Percentiles rank a stretch among this genome's conserved stretches.
Evolutionary conservation across 2,113 vertebrate species (phyloP).

Genomic region (Cavia porcellus): DNA sequence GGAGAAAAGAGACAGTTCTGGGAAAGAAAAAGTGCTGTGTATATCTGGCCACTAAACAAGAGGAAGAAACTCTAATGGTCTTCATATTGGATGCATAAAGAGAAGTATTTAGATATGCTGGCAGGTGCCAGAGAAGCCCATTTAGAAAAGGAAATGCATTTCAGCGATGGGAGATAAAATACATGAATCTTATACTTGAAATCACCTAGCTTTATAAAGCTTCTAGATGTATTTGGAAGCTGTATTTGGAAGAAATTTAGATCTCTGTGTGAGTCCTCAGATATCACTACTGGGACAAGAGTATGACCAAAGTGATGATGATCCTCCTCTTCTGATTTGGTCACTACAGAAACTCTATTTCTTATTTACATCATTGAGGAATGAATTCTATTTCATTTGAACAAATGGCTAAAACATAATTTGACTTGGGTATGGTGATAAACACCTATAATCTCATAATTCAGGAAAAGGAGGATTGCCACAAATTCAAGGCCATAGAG

Average conservation of each 20-base stretch:
- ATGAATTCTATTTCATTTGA: not conserved
- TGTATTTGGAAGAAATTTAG: not conserved
- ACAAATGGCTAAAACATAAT: conserved; percentile 6
- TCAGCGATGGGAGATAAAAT: not conserved
- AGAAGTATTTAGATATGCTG: not conserved
- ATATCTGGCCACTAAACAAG: not conserved
- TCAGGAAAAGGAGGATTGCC: not conserved
- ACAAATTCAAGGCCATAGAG: not conserved
- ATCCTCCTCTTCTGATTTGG: not conserved
- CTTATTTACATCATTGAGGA: not conserved
- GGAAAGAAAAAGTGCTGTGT: not conserved
- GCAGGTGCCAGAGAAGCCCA: not conserved
- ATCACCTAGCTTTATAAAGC: not conserved
- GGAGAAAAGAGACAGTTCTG: not conserved
- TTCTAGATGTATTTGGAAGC: not conserved
- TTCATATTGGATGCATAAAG: not conserved
- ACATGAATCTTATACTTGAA: not conserved
- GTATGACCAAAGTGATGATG: not conserved
- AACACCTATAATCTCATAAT: not conserved
- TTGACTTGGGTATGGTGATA: not conserved
- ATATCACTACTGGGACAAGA: not conserved
- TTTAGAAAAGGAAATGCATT: not conserved
- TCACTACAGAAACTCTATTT: not conserved
- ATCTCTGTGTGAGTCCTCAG: not conserved
- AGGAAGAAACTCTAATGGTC: not conserved